Evolutionary conservation across 2,888 invertebrate species (phyloP).

Genomic region (Thumatha senex): DNA sequence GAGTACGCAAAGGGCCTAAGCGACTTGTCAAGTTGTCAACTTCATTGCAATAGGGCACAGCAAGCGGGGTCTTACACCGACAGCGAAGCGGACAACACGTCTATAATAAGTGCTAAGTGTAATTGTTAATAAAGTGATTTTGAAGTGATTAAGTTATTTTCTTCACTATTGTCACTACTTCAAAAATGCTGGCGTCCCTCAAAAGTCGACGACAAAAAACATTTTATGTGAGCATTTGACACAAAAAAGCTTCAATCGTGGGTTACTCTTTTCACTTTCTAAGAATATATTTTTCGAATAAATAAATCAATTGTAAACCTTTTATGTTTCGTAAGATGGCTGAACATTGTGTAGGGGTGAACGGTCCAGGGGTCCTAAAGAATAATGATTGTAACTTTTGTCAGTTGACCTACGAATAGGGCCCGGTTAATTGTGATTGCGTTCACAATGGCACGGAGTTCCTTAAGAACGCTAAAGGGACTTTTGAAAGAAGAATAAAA

Average conservation of each 20-base stretch:
- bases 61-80: no score
- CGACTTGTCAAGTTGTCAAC: no score
- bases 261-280: conserved; percentile 23
- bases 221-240: conserved; percentile 5
- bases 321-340: conserved; percentile 27
- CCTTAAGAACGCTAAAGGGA: conserved; percentile 14
- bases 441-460: conserved; percentile 38
- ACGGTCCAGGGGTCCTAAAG: conserved; percentile 25
- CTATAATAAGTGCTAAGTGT: no score
- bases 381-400: conserved; percentile 48
- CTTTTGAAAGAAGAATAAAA: conserved; percentile 15
- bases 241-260: conserved; percentile 40
- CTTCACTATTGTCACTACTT: not conserved
- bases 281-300: conserved; percentile 16
- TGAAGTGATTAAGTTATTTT: not conserved
- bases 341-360: conserved; percentile 23
- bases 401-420: conserved; percentile 42
- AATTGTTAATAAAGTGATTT: no score
- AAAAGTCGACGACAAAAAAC: conserved; percentile 19
- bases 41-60: no score
- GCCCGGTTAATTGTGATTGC: conserved; percentile 48
- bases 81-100: no score
- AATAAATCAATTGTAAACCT: conserved; percentile 37
- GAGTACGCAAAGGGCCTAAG: no score
- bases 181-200: conserved; percentile 12